These are phyloP conservation scores for Irena cyanogastra DNA, from an alignment of 2,113 vertebrate genomes.

Conservation along the genomic window DNA sequence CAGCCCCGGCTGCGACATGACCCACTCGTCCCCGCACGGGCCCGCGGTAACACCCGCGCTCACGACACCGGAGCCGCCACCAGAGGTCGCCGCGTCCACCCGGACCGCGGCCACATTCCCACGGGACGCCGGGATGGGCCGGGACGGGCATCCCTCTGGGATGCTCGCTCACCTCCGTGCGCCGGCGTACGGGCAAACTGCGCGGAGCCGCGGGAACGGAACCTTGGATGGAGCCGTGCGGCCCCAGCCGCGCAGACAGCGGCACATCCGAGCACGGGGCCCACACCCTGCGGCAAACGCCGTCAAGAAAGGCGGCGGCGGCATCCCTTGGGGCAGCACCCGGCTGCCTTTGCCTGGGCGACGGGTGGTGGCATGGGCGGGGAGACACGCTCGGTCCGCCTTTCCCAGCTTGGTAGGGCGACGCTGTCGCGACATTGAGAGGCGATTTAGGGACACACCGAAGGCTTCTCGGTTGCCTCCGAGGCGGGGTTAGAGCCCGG, in stretches of 20 bases:
- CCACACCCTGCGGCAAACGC: background rate
- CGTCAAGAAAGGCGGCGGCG: background rate
- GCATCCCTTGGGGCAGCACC: background rate
- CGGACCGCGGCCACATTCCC: background rate
- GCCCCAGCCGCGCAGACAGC: background rate
- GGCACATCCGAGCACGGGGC: background rate
- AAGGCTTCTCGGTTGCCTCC: background rate
- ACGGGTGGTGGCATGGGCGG: background rate
- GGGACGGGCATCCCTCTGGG: background rate
- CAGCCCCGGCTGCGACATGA: background rate
- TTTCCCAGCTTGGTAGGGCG: background rate
- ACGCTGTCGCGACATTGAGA: background rate
- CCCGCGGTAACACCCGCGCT: background rate
- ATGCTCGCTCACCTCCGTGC: background rate
- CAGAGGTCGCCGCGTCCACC: background rate
- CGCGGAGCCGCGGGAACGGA: background rate
- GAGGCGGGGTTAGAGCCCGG: background rate
- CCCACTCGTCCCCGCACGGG: background rate
- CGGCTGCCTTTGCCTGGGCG: background rate
- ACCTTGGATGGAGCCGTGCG: background rate
- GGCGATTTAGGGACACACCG: too few species aligned
- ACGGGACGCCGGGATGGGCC: background rate
- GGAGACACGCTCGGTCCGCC: background rate
- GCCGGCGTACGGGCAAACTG: rapidly evolving
- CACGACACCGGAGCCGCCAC: background rate